A percentile compares a stretch with the other conserved stretches of the same genome.
These are phyloP conservation scores for Luperina nickerlii DNA, from an alignment of 2,888 invertebrate species.

Conservation along the genomic window DNA sequence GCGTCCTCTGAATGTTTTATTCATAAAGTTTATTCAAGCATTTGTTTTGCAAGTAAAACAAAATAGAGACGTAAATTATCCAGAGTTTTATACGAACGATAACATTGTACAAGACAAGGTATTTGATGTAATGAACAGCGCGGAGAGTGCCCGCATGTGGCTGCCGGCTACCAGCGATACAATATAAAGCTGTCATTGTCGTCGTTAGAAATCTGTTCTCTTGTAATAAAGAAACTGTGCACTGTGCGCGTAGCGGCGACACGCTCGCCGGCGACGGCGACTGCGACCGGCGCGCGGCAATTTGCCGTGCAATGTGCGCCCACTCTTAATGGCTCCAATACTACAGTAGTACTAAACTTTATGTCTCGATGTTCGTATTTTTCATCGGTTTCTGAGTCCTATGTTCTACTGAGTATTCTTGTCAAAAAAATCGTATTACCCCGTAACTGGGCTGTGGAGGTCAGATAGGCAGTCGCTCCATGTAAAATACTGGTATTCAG, in stretches of 20 bases:
- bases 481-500: no score
- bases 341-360: not conserved
- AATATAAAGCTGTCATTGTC: not conserved
- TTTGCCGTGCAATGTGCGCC: not conserved
- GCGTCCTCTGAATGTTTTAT: slow-evolving; percentile 48
- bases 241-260: not conserved
- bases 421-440: no score
- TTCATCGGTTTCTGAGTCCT: no score
- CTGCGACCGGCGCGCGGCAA: no score
- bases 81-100: not conserved
- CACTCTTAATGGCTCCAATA: slow-evolving; percentile 2
- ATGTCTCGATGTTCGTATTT: not conserved
- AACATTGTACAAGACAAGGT: not conserved
- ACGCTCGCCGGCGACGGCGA: no score
- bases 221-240: slow-evolving; percentile 19
- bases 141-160: not conserved
- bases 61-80: not conserved
- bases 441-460: no score
- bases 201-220: slow-evolving; percentile 4
- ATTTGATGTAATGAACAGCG: not conserved
- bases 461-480: no score
- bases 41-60: slow-evolving; percentile 19
- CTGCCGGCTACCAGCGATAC: not conserved
- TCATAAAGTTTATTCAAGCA: slow-evolving; percentile 33
- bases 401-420: no score